These are phyloP conservation scores for Plebejus argus DNA, from an alignment of 2,888 invertebrate species.

Conservation along the genomic window DNA sequence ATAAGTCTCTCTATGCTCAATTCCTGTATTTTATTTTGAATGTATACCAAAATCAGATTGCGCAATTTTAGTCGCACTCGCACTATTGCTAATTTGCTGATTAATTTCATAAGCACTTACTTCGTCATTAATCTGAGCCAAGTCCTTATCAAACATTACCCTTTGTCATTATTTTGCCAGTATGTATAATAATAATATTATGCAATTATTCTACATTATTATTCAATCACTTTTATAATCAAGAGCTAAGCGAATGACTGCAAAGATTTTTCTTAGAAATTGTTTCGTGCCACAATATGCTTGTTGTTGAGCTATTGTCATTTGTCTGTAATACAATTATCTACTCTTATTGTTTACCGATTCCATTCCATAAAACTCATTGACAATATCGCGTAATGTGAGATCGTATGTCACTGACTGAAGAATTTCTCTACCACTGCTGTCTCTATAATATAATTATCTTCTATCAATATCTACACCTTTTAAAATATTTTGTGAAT, in stretches of 20 bases:
- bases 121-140: too few relatives aligned
- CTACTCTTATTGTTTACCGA: slow-evolving; percentile 8
- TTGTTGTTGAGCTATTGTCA: background rate
- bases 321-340: slow-evolving; percentile 5
- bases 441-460: background rate
- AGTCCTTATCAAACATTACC: too few relatives aligned
- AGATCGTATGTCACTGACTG: background rate
- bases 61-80: too few relatives aligned
- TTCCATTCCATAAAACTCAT: background rate
- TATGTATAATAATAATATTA: too few relatives aligned
- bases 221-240: background rate
- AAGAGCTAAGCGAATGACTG: background rate
- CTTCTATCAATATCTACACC: background rate
- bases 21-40: background rate
- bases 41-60: too few relatives aligned
- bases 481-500: background rate
- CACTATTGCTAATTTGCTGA: too few relatives aligned
- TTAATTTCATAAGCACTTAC: too few relatives aligned
- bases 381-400: background rate
- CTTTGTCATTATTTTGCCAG: too few relatives aligned
- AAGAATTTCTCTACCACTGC: background rate
- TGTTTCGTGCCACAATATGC: background rate
- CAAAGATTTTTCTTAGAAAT: background rate
- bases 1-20: background rate
- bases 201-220: background rate